Conservation (phyloP, 2,888 invertebrate species). For the Lasioglossum pauxillum region DNA sequence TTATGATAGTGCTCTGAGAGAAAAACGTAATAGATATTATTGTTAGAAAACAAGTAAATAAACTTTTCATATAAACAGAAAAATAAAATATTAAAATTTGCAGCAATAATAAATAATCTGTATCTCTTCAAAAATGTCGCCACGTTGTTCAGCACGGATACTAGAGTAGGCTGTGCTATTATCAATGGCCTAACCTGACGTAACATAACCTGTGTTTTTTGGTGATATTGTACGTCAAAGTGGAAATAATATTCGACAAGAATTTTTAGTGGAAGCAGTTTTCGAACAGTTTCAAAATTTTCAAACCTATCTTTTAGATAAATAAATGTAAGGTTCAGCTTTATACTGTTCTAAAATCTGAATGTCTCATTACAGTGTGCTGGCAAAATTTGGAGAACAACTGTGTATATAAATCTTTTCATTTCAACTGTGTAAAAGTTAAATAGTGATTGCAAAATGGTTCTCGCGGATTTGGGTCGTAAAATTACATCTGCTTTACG, state of each 20-base stretch:
- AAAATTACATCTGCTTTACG: conserved; percentile 99
- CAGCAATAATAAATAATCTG: no score
- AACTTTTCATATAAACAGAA: no score
- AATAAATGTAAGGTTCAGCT: conserved; percentile 16
- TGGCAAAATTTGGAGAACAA: conserved; percentile 64
- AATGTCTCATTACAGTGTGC: conserved; percentile 71
- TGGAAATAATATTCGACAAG: conserved; percentile 15
- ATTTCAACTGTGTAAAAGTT: conserved; percentile 50
- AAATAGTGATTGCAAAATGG: conserved; percentile 89
- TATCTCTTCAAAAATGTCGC: no score
- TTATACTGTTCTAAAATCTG: conserved; percentile 38
- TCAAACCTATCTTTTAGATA: neutral
- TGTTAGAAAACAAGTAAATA: no score
- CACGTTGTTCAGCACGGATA: no score
- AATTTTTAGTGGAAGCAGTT: conserved; percentile 7
- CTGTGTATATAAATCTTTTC: conserved; percentile 36
- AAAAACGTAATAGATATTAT: no score
- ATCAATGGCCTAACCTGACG: conserved; percentile 42
- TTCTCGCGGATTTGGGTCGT: conserved; percentile 99
- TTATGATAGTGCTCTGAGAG: neutral
- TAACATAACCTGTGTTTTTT: conserved; percentile 42
- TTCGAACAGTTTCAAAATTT: neutral
- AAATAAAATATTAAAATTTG: no score
- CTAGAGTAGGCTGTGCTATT: neutral
- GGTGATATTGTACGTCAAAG: conserved; percentile 17